Evolutionary conservation across 2,888 invertebrate species (phyloP), one percentile per base, ranked within the genome.

Genomic region (Cataglyphis albicans): DNA sequence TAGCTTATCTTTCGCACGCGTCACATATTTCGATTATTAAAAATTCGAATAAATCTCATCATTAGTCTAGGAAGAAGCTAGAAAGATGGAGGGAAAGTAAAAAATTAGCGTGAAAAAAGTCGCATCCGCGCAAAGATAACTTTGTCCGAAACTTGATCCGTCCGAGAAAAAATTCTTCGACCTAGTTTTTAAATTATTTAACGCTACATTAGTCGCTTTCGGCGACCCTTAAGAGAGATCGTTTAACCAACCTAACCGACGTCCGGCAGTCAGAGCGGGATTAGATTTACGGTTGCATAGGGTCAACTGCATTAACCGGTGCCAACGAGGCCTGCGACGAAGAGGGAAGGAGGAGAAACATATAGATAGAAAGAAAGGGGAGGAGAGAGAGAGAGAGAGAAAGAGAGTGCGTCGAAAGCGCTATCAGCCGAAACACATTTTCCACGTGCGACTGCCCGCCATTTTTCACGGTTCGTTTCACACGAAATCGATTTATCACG

Each of bases 401-500:
- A n/a, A n/a, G 48, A 41, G 52, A 48, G 78, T 78, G 82, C 78
- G 84, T 82, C 83, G 75, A 78, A 89, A 89, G 87, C 84, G 87
- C 88, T 90, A 90, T 90, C 89, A 87, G 87, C 87, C 89, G 89
- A 90, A 90, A 90, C 89, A 90, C 88, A 88, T 90, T 90, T 90
- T 90, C 90, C 88, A 90, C 90, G 88, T 90, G 87, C 87, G 90
- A 90, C 90, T 90, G 90, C 90, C 88, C 86, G 86, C 88, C 87
- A 90, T 90, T 90, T 90, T 90, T 90, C 90, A 90, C 85, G 88
- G 88, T 90, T 90, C 90, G 90, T 90, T 90, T 90, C 86, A 83
- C 85, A 83, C 85, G 82, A 86, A 90, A 90, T 90, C 90, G 90
- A 90, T 90, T 90, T 90, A 90, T 90, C 90, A 90, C 86, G 81